Base-by-base conservation (phyloP, 2,797 vertebrate genomes). In the Pseudochaenichthys georgianus region DNA sequence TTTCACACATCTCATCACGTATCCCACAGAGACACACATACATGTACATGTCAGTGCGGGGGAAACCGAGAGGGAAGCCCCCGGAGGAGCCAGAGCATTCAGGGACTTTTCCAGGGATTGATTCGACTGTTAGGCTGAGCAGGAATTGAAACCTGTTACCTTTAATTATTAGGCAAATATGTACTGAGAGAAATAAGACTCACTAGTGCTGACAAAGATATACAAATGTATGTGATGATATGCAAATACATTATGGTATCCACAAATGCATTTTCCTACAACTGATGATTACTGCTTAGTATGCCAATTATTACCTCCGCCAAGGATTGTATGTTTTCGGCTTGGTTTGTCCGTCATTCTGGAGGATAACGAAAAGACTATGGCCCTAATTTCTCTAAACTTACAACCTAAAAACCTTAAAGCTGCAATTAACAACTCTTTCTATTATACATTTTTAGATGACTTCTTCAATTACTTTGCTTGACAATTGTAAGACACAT, bases 1-100 rank as follows among this genome's bases (percentile, higher is more conserved):
- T 83, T 89, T 89, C 72, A 88, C 75, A 87, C 84, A 89, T 89
- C 73, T 86, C 86, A 83, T 88, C 86, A 78, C 71, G 85, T 80
- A 81, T 80, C 62, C 83, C 64, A 53, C 57, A 45, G 77, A 83
- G 81, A 82, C 78, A 78, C 75, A 65, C 71, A 76, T 70, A 68
- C 77, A 80, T 73, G 74, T 80, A 58, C 78, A 81, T 82, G 78
- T 87, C 77, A 64, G 60, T 2, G 45, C 13, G 2, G 70, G 74
- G 77, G 64, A 60, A 82, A 80, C 57, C 65, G 16, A 58, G 58
- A 75, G 80, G 67, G 78, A 77, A 73, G 68, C 41, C 83, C 76
- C 79, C 28, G 38, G 57, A 79, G 70, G 63, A 83, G 66, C 13
- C 17, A 11, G 16, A 65, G 47, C 68, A 65, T 65, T 62, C 54